Evolutionary conservation across 2,888 invertebrate species (phyloP).

Genomic region (Desoria tigrina): DNA sequence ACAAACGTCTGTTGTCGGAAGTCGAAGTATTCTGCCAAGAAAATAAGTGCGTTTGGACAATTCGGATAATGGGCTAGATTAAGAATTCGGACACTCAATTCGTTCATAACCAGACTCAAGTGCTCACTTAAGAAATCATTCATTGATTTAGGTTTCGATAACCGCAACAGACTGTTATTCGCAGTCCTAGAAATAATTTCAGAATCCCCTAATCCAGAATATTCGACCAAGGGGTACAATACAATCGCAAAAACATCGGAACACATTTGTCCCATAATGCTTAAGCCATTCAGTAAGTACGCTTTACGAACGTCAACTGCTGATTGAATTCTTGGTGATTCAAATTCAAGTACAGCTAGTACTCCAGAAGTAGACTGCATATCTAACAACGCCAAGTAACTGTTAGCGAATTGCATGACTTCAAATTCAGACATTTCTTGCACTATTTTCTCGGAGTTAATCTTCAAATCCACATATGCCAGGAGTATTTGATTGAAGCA

Average conservation of each 20-base stretch:
- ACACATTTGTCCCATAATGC: slow-evolving; percentile 28
- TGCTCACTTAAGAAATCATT: no score
- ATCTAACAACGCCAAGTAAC: slow-evolving; percentile 35
- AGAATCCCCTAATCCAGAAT: slow-evolving; percentile 31
- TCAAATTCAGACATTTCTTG: slow-evolving; percentile 24
- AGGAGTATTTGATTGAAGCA: slow-evolving; percentile 23
- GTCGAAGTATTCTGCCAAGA: slow-evolving; percentile 48
- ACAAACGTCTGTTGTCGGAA: slow-evolving; percentile 43
- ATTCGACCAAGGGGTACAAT: slow-evolving; percentile 44
- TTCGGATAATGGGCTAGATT: slow-evolving; percentile 41
- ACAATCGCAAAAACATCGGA: slow-evolving; percentile 35
- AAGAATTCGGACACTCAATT: slow-evolving; percentile 44
- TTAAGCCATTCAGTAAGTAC: slow-evolving; percentile 41
- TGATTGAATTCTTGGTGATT: slow-evolving; percentile 27
- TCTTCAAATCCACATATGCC: no score
- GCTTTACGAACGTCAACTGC: slow-evolving; percentile 30
- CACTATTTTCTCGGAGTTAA: not conserved
- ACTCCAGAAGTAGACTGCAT: slow-evolving; percentile 23
- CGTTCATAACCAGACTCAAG: slow-evolving; percentile 31
- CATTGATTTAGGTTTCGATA: slow-evolving; percentile 7
- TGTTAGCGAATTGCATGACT: slow-evolving; percentile 30
- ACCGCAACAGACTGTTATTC: slow-evolving; percentile 13
- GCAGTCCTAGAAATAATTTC: slow-evolving; percentile 26
- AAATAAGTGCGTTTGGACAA: slow-evolving; percentile 45
- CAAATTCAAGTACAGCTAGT: slow-evolving; percentile 12